phyloP scores from a whole-genome alignment of 1,140 invertebrate genomes.

The Sycobia sp. region DNA sequence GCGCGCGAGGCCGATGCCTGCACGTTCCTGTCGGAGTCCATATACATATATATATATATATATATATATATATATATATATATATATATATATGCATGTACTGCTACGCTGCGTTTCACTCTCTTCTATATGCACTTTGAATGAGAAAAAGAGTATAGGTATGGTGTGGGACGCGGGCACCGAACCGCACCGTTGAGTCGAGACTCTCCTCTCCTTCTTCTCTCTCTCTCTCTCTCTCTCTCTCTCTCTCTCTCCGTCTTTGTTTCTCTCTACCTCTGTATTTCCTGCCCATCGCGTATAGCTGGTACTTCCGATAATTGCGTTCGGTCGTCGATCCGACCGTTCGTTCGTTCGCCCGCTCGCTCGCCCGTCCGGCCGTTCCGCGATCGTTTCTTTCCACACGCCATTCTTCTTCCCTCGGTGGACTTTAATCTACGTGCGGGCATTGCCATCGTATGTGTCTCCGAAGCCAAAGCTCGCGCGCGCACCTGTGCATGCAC shows the following conservation, averaged over 20 bases:
- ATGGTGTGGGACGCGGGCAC: no score
- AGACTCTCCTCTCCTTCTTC: no score
- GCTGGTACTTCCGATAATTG: conserved; percentile 42
- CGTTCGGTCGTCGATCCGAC: conserved; percentile 40
- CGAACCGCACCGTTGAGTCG: no score
- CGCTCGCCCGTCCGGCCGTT: conserved; percentile 38
- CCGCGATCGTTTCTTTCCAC: conserved; percentile 41
- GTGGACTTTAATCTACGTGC: no score
- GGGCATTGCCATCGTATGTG: no score
- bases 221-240: background rate
- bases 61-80: no score
- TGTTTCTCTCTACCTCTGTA: background rate
- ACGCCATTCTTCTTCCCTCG: conserved; percentile 24
- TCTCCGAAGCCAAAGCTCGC: no score
- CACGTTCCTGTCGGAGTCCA: background rate
- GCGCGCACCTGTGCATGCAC: no score
- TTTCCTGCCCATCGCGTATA: conserved; percentile 24
- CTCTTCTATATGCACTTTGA: conserved; percentile 22
- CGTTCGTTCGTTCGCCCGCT: conserved; percentile 38
- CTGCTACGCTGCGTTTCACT: no score
- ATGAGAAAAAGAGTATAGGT: conserved; percentile 22
- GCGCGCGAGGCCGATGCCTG: background rate
- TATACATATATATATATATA: no score
- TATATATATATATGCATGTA: no score
- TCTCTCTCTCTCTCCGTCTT: background rate